Conservation (phyloP, 2,888 invertebrate genomes). For the Smittia aterrima region DNA sequence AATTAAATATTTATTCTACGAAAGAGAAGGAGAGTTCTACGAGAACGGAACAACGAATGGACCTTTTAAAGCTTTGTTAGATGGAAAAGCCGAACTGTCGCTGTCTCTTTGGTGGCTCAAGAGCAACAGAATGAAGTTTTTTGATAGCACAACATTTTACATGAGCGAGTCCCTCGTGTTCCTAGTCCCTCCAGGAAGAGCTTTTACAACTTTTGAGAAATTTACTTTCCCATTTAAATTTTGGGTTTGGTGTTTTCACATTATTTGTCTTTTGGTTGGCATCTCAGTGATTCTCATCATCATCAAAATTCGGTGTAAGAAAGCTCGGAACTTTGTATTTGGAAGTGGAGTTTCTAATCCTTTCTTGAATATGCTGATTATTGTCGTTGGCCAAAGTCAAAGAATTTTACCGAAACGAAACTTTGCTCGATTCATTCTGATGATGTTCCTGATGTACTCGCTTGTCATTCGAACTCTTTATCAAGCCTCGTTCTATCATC, state of each 20-base stretch:
- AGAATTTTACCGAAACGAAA: not conserved
- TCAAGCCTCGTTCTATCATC: constrained; percentile 2
- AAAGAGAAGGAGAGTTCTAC: not conserved
- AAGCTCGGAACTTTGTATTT: not conserved
- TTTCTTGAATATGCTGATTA: not conserved
- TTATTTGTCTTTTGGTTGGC: not conserved
- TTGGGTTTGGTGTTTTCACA: not conserved
- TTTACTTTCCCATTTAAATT: not conserved
- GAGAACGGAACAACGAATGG: constrained; percentile 18
- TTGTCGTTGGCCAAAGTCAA: not conserved
- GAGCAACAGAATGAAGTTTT: not conserved
- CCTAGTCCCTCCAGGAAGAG: not conserved
- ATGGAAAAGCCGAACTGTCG: not conserved
- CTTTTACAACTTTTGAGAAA: not conserved
- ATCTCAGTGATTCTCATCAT: not conserved
- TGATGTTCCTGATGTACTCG: constrained; percentile 10
- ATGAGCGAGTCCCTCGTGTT: not conserved
- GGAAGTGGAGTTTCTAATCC: not conserved
- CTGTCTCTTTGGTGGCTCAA: not conserved
- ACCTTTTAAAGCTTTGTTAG: not conserved
- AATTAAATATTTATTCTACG: not conserved
- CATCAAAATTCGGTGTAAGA: not conserved
- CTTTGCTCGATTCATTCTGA: constrained; percentile 23
- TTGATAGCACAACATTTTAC: not conserved
- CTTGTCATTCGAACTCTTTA: constrained; percentile 3